Evolutionary conservation across 2,113 vertebrate species (phyloP).

Genomic region (Ammodytes dubius): DNA sequence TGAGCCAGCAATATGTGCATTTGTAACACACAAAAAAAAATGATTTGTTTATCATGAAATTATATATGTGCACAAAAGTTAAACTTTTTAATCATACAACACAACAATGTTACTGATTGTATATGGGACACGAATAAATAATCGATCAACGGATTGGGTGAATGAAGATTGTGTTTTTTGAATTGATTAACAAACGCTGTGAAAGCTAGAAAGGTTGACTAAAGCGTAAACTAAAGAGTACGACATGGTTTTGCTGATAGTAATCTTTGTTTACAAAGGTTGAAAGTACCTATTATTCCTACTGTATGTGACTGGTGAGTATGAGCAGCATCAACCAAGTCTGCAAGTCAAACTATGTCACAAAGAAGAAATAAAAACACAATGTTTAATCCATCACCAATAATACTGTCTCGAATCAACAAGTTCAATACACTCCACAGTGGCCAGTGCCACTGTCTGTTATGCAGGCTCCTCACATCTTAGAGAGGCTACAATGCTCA

Average conservation of each 20-base stretch:
- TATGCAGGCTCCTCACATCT: too few species aligned
- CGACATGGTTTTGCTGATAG: not conserved
- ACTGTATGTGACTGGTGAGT: too few species aligned
- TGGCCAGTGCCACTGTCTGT: too few species aligned
- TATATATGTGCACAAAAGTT: conserved; percentile 59
- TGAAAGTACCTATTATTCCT: not conserved
- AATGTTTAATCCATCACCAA: too few species aligned
- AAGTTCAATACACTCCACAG: too few species aligned
- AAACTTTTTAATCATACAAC: conserved; percentile 61
- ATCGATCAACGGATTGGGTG: conserved; percentile 32
- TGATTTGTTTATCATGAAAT: conserved; percentile 36
- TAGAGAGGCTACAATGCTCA: too few species aligned
- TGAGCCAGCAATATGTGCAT: conserved; percentile 67
- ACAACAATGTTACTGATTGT: conserved; percentile 61
- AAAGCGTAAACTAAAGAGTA: not conserved
- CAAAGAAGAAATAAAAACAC: too few species aligned
- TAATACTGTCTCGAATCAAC: too few species aligned
- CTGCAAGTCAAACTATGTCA: too few species aligned
- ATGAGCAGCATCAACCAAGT: too few species aligned
- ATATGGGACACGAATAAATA: conserved; percentile 71
- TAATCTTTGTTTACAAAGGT: not conserved
- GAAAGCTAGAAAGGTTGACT: too few species aligned
- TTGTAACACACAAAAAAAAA: conserved; percentile 66
- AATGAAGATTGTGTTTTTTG: conserved; percentile 13
- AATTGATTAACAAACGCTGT: not conserved